These are phyloP conservation scores for Corythornis leucogaster DNA, from an alignment of 2,797 vertebrate species.

Conservation along the genomic window DNA sequence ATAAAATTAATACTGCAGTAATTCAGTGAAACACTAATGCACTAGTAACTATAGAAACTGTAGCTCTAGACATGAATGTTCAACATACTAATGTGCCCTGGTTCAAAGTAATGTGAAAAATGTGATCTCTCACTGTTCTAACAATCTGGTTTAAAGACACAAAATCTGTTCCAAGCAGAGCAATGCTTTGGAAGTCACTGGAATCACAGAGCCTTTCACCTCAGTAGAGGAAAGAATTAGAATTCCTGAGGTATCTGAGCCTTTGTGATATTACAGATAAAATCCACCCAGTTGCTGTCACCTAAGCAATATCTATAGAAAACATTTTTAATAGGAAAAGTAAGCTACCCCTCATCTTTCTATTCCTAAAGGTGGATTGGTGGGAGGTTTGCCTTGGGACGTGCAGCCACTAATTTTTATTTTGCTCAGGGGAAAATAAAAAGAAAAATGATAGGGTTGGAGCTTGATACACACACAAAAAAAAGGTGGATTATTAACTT, in stretches of 20 bases:
- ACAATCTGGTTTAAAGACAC: background rate
- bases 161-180: background rate
- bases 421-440: background rate
- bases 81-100: background rate
- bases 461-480: background rate
- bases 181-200: background rate
- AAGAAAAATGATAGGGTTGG: rapidly evolving
- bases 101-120: background rate
- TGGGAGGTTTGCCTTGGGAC: background rate
- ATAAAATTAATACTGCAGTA: background rate
- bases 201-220: background rate
- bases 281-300: background rate
- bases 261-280: background rate
- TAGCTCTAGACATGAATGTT: background rate
- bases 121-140: background rate
- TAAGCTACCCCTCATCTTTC: rapidly evolving
- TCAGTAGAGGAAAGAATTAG: background rate
- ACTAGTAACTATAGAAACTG: conserved; percentile 51
- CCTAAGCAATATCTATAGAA: background rate
- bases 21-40: background rate
- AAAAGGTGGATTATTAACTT: background rate
- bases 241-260: background rate
- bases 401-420: background rate
- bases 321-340: background rate
- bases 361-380: background rate